Base-by-base conservation (phyloP, 2,113 vertebrate species). In the Semnopithecus entellus region DNA sequence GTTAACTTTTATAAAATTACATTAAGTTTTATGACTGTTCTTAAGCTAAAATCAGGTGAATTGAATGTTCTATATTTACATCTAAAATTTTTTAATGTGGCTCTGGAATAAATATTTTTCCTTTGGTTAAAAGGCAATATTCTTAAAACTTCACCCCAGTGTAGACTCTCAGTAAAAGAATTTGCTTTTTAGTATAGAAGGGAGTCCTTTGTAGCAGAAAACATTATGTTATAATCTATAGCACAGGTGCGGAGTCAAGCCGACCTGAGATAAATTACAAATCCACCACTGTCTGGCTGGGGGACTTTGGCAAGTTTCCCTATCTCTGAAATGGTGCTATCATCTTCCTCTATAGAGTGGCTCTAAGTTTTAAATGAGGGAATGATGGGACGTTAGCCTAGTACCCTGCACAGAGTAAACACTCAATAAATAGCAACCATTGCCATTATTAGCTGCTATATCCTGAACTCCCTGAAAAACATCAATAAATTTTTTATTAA, bases 41-140 rank as follows among this genome's bases (percentile, higher is more conserved):
- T 72, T 96, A 86, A 91, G 13, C 61, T 91, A 83, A 95, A 95
- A 75, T 8, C 6, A 91, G 30, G 8, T n/a, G 20, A 83, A 50
- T 2, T 23, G n/a, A 90, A 50, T 61, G 32, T 30, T 90, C 93
- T 45, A 88, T 35, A 90, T 61, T 43, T 45, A 73, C 32, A 4
- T 59, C 23, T 35, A 75, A 59, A 2, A 35, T 57, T 52, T 90
- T 48, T 40, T 38, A 16, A 16, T 48, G 8, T 78, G 32, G 13
- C 81, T 91, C 10, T 43, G 70, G 43, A 93, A 80, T 43, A 57
- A 66, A 59, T 59, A 32, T 45, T 48, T 78, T 73, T 25, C 30
- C 59, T 55, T n/a, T 38, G 18, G 30, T 8, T 48, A 48, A 75
- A 91, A 84, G 45, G 12, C 11, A 45, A 40, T 23, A 48, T 30